Percentiles rank a stretch among this genome's conserved stretches.
Conservation (phyloP, 2,888 invertebrate species). For the Cephus spinipes region DNA sequence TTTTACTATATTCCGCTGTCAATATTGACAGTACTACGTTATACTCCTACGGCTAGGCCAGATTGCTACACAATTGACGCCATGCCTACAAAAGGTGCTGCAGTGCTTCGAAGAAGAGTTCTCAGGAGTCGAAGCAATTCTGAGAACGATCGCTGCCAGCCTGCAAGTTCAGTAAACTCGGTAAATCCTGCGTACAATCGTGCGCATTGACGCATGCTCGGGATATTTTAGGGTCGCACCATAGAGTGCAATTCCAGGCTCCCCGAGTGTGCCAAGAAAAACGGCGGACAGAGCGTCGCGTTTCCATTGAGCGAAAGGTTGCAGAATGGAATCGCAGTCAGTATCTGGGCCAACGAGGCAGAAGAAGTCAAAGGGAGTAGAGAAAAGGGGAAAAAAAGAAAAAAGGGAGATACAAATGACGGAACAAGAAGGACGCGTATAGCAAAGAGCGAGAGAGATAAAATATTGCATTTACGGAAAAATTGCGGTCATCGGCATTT, state of each 20-base stretch:
- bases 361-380: neutral
- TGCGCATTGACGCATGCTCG: neutral
- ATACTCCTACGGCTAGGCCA: neutral
- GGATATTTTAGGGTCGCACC: neutral
- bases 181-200: neutral
- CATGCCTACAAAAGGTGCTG: too few species aligned
- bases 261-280: neutral
- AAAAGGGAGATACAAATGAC: conserved; percentile 13
- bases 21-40: neutral
- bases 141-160: neutral
- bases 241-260: neutral
- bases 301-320: neutral
- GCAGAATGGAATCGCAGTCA: neutral
- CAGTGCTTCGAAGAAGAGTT: neutral
- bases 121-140: neutral
- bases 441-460: conserved; percentile 14
- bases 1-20: too few species aligned
- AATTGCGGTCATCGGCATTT: neutral
- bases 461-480: neutral
- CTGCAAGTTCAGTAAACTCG: neutral
- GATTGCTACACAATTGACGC: neutral
- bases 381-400: neutral
- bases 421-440: conserved; percentile 25
- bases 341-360: neutral
- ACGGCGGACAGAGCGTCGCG: neutral